phyloP scores from a whole-genome alignment of 2,888 invertebrate genomes.

The Idaea aversata region DNA sequence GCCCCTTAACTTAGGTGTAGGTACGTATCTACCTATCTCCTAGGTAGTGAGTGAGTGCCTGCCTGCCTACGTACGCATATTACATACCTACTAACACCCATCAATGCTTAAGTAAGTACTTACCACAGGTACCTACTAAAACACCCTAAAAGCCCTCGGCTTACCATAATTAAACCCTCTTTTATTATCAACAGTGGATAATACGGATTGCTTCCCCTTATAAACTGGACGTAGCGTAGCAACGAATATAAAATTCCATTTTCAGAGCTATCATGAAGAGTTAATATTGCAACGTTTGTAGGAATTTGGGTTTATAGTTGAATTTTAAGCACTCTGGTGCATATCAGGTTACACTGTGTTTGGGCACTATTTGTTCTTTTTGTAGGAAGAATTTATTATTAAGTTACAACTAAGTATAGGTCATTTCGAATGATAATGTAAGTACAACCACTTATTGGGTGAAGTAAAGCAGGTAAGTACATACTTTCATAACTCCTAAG shows the following conservation, averaged over 20 bases:
- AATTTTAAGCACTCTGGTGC: conserved; percentile 20
- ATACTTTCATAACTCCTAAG: no score
- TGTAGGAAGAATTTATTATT: no score
- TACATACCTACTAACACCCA: background rate
- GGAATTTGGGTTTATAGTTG: conserved; percentile 35
- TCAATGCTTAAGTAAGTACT: background rate
- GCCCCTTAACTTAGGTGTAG: no score
- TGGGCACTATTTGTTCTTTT: no score
- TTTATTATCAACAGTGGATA: background rate
- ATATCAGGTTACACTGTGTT: background rate
- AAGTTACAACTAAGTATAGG: no score
- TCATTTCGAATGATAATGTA: no score
- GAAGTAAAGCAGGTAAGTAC: no score
- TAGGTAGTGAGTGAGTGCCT: background rate
- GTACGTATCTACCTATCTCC: no score
- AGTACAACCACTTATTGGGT: no score
- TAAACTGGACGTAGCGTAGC: conserved; percentile 38
- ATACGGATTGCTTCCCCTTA: conserved; percentile 11
- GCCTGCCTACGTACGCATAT: background rate
- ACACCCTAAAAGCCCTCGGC: background rate
- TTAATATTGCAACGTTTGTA: conserved; percentile 39
- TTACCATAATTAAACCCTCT: conserved; percentile 1
- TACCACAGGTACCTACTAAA: background rate
- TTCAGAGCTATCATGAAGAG: conserved; percentile 45
- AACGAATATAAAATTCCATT: conserved; percentile 72